Base-by-base conservation (phyloP, 2,888 invertebrate species). In the Campaea margaritaria region DNA sequence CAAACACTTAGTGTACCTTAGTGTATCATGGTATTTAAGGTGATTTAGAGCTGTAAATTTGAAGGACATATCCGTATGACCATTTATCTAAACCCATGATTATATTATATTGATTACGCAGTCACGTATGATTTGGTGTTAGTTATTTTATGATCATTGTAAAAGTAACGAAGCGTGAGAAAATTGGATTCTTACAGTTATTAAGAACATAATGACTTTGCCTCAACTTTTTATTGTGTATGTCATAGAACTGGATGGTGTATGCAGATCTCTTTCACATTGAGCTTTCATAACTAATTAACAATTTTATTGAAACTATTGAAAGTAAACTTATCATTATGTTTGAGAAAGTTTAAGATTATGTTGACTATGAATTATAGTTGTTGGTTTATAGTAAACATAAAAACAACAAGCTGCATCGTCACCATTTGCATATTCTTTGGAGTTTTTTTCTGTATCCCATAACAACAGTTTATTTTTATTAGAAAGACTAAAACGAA, bases 131-230 rank as follows among this genome's bases (percentile, higher is more conserved):
- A n/a, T n/a, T n/a, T n/a, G n/a, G n/a, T 27, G 31, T 13, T 21
- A 39, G 41, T 39, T 46, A 13, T 27, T 47, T 48, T 55, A 55
- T 48, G 47, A 5, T 42, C 34, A 55, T 54, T 42, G 42, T 21
- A 21, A 21, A 21, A 21, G 21, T 21, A 3, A 3, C 21, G 5
- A 2, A 5, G 21, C 21, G 2, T 21, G 21, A 3, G n/a, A 21
- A 21, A 21, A 21, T 2, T 21, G 21, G 2, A 21, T 21, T 3
- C 21, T 21, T 21, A 5, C 21, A 21, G n/a, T 12, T 16, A n/a
- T 38, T 38, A 12, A n/a, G n/a, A 12, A 42, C 1, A 36, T 36
- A 34, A 36, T n/a, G 36, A 7, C 4, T 36, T n/a, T 36, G 7
- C 5, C 12, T 12, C 12, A 12, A 36, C 1, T 36, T 36, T 36